A percentile compares a stretch with the other conserved stretches of the same genome.
Conservation (phyloP, 2,797 vertebrate genomes). For the Xenopus petersii region DNA sequence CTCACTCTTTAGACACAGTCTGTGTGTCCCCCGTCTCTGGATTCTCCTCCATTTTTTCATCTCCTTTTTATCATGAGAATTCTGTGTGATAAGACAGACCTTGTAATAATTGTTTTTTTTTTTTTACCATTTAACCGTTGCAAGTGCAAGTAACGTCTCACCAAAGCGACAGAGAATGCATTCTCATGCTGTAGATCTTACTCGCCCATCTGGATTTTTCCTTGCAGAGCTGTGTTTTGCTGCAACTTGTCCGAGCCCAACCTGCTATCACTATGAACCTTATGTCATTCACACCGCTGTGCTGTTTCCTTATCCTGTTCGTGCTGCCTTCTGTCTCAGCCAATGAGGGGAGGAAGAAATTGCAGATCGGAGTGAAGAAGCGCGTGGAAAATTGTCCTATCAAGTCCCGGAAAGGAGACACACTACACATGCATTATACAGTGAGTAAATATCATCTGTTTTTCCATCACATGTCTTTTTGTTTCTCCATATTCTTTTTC, state of each 20-base stretch:
- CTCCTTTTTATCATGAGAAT: too few species aligned
- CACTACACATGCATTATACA: constrained; percentile 89
- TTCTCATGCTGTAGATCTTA: too few species aligned
- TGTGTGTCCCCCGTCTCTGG: too few species aligned
- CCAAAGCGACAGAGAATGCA: too few species aligned
- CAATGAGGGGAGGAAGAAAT: constrained; percentile 78
- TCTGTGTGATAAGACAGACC: too few species aligned
- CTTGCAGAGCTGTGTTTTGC: constrained; percentile 23
- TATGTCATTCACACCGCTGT: constrained; percentile 49
- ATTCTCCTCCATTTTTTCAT: too few species aligned
- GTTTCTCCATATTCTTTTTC: too few species aligned
- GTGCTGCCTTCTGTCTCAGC: constrained; percentile 55
- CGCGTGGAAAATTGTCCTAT: constrained; percentile 83
- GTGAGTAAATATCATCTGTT: constrained; percentile 53
- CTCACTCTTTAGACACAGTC: too few species aligned
- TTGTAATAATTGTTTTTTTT: too few species aligned
- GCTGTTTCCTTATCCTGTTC: constrained; percentile 56
- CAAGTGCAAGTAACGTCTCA: too few species aligned
- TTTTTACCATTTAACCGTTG: too few species aligned
- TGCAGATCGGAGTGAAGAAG: constrained; percentile 91
- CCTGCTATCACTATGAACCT: constrained; percentile 49
- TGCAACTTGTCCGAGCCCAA: constrained; percentile 56
- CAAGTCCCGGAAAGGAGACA: constrained; percentile 85
- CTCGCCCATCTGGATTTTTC: background rate
- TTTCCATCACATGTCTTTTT: too few species aligned